Base-by-base conservation (phyloP, 2,888 invertebrate species). In the Tupiocoris notatus region DNA sequence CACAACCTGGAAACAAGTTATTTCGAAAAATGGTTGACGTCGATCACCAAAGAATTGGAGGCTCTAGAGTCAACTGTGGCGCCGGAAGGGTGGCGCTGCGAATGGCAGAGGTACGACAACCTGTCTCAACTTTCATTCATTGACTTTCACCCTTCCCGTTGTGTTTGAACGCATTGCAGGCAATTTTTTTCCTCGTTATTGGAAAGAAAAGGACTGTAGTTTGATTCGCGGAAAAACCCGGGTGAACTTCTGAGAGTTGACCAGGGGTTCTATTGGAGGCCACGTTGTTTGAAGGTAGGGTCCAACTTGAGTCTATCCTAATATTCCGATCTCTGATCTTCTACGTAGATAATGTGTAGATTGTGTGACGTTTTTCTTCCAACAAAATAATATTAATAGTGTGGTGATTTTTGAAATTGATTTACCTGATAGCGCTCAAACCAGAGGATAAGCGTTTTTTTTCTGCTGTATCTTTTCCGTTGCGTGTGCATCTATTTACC, bases 101-200 rank as follows among this genome's bases (percentile, higher is more conserved):
- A 88, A 82, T 91, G 91, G 91, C 89, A 90, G 88, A 91, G 90
- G 91, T 91, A 90, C 85, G 81, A 78, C 63, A 77, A 64, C 77
- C 57, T 61, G 65, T 67, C 68, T 75, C 65, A 61, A 73, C 63
- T 73, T 39, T 73, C 73, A 73, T 73, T 73, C 61, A 73, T 73
- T 73, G 73, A 76, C 73, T 73, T 62, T 73, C 39, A 61, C 20
- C 63, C 73, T 75, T 75, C 66, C 58, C 75, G 66, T 64, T 75
- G 75, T 65, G 66, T 65, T 66, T 75, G 65, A 75, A 2, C 64
- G 25, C 20, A 64, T 75, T 65, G 59, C 75, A 75, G 75, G 66
- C 3, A 3, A 59, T 59, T 59, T 59, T 59, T 3, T 59, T 17
- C n/a, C 59, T 59, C 20, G 18, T 59, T 20, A 59, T 12, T 7